Evolutionary conservation across 2,888 invertebrate species (phyloP).

Genomic region (Athrips mouffetella): DNA sequence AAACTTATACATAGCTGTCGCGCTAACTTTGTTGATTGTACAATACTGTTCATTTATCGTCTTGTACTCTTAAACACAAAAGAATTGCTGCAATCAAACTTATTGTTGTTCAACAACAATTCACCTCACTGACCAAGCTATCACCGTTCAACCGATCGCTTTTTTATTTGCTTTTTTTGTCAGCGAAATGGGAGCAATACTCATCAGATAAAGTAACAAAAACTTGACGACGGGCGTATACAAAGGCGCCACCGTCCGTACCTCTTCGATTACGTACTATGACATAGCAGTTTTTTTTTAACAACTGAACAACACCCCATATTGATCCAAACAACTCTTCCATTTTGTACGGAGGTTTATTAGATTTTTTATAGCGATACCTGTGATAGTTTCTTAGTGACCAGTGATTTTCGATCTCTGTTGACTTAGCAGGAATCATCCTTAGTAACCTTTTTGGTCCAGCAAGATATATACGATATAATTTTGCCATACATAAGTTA

Average conservation of each 20-base stretch:
- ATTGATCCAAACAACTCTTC: slow-evolving; percentile 74
- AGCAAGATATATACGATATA: no score
- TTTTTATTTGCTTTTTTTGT: slow-evolving; percentile 66
- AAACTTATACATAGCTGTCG: no score
- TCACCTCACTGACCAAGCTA: neutral
- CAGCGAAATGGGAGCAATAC: slow-evolving; percentile 71
- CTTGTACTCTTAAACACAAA: no score
- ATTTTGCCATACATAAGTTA: no score
- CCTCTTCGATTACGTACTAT: slow-evolving; percentile 75
- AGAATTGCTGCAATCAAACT: no score
- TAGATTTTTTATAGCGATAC: slow-evolving; percentile 56
- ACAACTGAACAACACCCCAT: slow-evolving; percentile 65
- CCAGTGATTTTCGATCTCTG: slow-evolving; percentile 35
- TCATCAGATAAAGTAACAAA: slow-evolving; percentile 75
- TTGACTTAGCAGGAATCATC: no score
- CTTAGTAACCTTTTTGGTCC: no score
- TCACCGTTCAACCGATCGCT: slow-evolving; percentile 38
- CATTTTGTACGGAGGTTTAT: slow-evolving; percentile 69
- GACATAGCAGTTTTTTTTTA: slow-evolving; percentile 69
- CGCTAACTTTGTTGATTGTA: no score
- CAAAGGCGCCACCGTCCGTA: slow-evolving; percentile 74
- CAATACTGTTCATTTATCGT: no score
- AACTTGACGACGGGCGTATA: slow-evolving; percentile 64
- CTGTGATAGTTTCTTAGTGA: slow-evolving; percentile 33
- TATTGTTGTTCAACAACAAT: no score